Evolutionary conservation across 2,888 invertebrate species (phyloP), one percentile per base, ranked within the genome.

Genomic region (Cheilosia urbana): DNA sequence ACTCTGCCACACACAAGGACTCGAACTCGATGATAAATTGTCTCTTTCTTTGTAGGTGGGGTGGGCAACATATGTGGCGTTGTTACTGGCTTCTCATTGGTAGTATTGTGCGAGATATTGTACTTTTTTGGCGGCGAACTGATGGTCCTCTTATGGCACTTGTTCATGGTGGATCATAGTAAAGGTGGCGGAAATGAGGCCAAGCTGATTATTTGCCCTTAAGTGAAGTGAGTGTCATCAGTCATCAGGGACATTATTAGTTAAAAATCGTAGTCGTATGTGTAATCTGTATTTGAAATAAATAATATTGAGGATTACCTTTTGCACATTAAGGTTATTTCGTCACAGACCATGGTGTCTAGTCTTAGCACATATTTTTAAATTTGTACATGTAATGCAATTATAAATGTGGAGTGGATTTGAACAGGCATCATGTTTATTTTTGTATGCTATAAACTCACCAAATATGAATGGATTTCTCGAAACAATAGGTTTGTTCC

Each of bases 51-150:
- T 19, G 93, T 92, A 95, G 95, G 95, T 91, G 94, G 93, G 88
- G 92, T 95, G 88, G 95, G 95, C 37, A 95, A 95, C 73, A 93
- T 95, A 87, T 93, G 94, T 83, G 94, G 95, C 45, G 92, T 95
- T 87, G 93, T 95, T 72, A 92, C 95, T 73, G 95, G 95, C 71
- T 93, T 95, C 89, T 95, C 95, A 73, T 90, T 95, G 69, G 93
- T 94, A 88, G 94, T 93, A 88, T 89, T 93, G 40, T 91, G 94
- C n/a, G 95, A 95, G 92, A 89, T 95, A 15, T 30, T 94, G 53
- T 95, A 95, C 91, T 95, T 94, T 90, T 89, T 94, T 76, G 89
- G 93, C 19, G 79, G 58, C 3, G 19, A 62, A n/a, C 40, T 80
- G 21, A 15, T 75, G 4, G 13, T 3, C 30, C 30, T 49, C n/a